phyloP scores from a whole-genome alignment of 2,888 invertebrate species.

The Cerastoderma edule region DNA sequence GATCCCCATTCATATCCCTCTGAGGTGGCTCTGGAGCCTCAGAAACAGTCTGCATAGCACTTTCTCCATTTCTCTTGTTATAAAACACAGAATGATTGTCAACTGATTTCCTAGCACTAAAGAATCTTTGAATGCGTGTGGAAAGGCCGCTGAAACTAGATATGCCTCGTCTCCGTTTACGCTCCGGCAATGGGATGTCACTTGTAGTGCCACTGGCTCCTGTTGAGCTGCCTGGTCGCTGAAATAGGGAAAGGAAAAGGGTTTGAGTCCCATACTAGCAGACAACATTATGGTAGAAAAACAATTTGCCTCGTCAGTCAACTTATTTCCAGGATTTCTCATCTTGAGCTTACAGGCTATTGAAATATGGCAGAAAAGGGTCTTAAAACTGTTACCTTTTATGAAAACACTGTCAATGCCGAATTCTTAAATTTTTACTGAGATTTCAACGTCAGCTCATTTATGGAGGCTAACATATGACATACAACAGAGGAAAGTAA shows the following conservation, averaged over 20 bases:
- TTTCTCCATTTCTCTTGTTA: conserved; percentile 39
- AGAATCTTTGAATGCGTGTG: conserved; percentile 53
- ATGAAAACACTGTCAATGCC: too few species aligned
- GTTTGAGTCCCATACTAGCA: too few species aligned
- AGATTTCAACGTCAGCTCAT: too few species aligned
- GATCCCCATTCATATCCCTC: conserved; percentile 47
- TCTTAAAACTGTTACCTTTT: too few species aligned
- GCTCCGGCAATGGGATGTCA: conserved; percentile 13
- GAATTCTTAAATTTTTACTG: too few species aligned
- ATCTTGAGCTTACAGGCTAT: too few species aligned
- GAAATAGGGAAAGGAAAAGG: not conserved
- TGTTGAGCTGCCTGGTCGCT: conserved; percentile 22
- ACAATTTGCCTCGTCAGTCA: too few species aligned
- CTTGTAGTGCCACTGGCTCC: conserved; percentile 50
- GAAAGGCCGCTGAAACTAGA: conserved; percentile 54
- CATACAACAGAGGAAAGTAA: too few species aligned
- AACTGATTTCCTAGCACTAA: conserved; percentile 30
- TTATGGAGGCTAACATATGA: too few species aligned
- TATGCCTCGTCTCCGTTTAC: conserved; percentile 28
- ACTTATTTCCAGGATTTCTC: too few species aligned
- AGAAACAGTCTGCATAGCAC: conserved; percentile 12
- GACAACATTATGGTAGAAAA: too few species aligned
- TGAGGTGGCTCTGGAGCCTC: conserved; percentile 48
- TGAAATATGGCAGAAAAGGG: too few species aligned
- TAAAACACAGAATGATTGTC: conserved; percentile 55